Evolutionary conservation across 2,797 vertebrate species (phyloP).

Genomic region (Cuculus canorus): DNA sequence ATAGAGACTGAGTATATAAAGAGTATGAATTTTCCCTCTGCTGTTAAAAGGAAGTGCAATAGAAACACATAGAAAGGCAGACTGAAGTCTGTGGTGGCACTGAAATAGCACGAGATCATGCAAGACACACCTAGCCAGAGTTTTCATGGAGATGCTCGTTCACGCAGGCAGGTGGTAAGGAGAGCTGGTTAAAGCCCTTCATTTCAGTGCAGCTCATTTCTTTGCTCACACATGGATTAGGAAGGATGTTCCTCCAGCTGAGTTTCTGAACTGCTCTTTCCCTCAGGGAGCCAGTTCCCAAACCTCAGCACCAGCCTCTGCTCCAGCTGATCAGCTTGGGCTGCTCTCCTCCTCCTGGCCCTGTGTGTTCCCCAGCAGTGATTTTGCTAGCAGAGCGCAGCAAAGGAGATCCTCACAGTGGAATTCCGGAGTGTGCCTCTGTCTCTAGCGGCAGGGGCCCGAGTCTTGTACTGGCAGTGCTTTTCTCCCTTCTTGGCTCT

Average conservation of each 20-base stretch:
- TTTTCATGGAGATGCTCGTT: background rate
- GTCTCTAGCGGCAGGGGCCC: background rate
- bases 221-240: background rate
- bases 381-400: background rate
- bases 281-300: background rate
- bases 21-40: background rate
- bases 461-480: background rate
- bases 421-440: background rate
- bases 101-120: background rate
- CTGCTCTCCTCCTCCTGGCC: background rate
- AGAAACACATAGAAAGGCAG: background rate
- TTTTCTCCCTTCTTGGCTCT: background rate
- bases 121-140: background rate
- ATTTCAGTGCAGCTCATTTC: background rate
- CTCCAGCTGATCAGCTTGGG: background rate
- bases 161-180: background rate
- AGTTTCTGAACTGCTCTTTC: background rate
- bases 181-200: background rate
- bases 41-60: background rate
- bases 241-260: background rate
- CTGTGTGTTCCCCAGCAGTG: background rate
- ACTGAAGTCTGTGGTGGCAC: background rate
- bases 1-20: background rate
- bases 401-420: background rate
- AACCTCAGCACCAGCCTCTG: background rate